Percentiles rank a stretch among this genome's conserved stretches.
These are phyloP conservation scores for Miltochrista miniata DNA, from an alignment of 2,888 invertebrate species.

Conservation along the genomic window DNA sequence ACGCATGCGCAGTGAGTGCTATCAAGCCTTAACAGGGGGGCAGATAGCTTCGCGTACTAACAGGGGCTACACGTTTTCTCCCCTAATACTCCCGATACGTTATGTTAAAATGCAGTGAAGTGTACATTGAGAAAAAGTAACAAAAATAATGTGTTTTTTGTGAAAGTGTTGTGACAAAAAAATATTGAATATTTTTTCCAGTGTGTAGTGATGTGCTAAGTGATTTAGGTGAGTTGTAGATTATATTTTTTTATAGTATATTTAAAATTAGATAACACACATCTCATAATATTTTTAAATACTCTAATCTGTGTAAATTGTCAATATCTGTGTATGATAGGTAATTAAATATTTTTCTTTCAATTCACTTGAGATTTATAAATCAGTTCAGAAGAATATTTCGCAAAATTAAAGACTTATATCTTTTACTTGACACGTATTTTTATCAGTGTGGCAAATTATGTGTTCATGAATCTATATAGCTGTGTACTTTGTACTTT, in stretches of 20 bases:
- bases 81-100: constrained; percentile 27
- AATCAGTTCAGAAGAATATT: too few species aligned
- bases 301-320: background rate
- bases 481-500: too few species aligned
- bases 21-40: constrained; percentile 27
- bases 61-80: constrained; percentile 31
- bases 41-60: constrained; percentile 27
- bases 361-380: too few species aligned
- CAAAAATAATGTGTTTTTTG: constrained; percentile 23
- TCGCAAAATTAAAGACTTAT: too few species aligned
- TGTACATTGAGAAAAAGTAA: constrained; percentile 25
- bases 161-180: constrained; percentile 22
- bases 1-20: constrained; percentile 33
- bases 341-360: too few species aligned
- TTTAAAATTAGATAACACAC: background rate
- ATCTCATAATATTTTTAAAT: background rate
- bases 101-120: constrained; percentile 40
- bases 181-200: constrained; percentile 11
- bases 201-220: constrained; percentile 36
- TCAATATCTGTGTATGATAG: too few species aligned
- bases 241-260: background rate
- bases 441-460: too few species aligned
- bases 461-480: too few species aligned
- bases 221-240: constrained; percentile 33
- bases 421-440: too few species aligned